Conservation (phyloP, 1,140 invertebrate genomes). For the Bombus affinis region DNA sequence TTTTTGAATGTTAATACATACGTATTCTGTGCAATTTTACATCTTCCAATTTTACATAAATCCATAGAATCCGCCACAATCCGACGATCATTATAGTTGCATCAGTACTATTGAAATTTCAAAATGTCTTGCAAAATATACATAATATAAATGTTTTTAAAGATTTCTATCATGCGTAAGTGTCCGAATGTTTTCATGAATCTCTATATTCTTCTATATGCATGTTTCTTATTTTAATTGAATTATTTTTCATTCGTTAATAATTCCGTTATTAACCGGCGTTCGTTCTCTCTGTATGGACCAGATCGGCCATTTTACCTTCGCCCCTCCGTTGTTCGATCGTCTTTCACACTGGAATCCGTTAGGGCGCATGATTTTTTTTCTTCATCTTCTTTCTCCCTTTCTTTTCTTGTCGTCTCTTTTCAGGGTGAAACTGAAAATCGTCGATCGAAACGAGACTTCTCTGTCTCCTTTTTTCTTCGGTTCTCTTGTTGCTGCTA, state of each 20-base stretch:
- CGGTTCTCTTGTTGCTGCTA: slow-evolving; percentile 10
- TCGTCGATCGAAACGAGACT: slow-evolving; percentile 12
- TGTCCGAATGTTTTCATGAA: too few relatives aligned
- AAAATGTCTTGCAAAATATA: too few relatives aligned
- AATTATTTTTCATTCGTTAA: neutral
- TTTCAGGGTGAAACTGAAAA: slow-evolving; percentile 25
- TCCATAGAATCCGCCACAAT: too few relatives aligned
- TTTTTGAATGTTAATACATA: too few relatives aligned
- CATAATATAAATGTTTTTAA: too few relatives aligned
- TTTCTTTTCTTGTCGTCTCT: slow-evolving; percentile 14
- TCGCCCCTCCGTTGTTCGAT: slow-evolving; percentile 50
- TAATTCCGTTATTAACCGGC: neutral
- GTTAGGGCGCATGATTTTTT: slow-evolving; percentile 78
- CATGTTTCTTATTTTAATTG: neutral
- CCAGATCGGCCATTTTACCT: slow-evolving; percentile 65
- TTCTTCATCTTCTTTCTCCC: slow-evolving; percentile 40
- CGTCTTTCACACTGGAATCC: slow-evolving; percentile 75
- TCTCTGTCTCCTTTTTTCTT: slow-evolving; percentile 31
- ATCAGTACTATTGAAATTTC: too few relatives aligned
- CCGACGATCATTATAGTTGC: too few relatives aligned
- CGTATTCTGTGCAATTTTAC: too few relatives aligned
- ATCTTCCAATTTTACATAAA: too few relatives aligned
- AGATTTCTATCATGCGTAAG: too few relatives aligned
- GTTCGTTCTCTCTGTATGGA: slow-evolving; percentile 31
- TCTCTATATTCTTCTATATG: slow-evolving; percentile 1